Evolutionary conservation across 1,140 invertebrate species (phyloP), one percentile per base, ranked within the genome.

Genomic region (Lineus longissimus): DNA sequence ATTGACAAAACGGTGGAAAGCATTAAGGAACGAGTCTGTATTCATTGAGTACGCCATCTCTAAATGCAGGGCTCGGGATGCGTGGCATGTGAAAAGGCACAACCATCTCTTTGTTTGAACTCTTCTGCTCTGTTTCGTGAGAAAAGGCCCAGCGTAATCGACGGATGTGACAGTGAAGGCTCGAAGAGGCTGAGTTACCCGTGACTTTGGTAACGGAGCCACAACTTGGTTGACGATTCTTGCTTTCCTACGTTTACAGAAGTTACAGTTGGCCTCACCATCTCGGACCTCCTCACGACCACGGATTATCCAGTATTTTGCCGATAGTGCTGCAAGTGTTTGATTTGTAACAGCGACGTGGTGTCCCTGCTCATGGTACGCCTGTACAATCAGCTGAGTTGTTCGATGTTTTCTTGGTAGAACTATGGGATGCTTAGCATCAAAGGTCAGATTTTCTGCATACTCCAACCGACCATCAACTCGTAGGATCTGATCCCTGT

Each of bases 371-470:
- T 67, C 59, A 30, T 64, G 66, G 51, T 60, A 31, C 23, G 30
- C n/a, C 33, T 62, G 65, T 7, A 64, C 56, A 29, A 68, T 65
- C 2, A 64, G 63, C 27, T 23, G 56, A 29, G 66, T 65, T 2
- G 61, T 23, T 7, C 15, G 33, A 22, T 55, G 23, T 29, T 56
- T 62, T 30, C 58, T 33, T n/a, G 60, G 67, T 27, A 65, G 57
- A 17, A 68, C 62, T 22, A 68, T 33, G 19, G 63, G 59, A 58
- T 51, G 55, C 31, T 56, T 15, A 15, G 33, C 40, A 31, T 66
- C 45, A 55, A 43, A 66, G 1, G 63, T 45, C 30, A 65, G 29
- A 25, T 36, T 61, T 41, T 57, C 41, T 15, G 51, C 30, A 58
- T 55, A 45, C 22, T 36, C 7, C 30, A 64, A 45, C 22, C 60